Evolutionary conservation across 2,797 vertebrate species (phyloP).

Genomic region (Trichosurus vulpecula): DNA sequence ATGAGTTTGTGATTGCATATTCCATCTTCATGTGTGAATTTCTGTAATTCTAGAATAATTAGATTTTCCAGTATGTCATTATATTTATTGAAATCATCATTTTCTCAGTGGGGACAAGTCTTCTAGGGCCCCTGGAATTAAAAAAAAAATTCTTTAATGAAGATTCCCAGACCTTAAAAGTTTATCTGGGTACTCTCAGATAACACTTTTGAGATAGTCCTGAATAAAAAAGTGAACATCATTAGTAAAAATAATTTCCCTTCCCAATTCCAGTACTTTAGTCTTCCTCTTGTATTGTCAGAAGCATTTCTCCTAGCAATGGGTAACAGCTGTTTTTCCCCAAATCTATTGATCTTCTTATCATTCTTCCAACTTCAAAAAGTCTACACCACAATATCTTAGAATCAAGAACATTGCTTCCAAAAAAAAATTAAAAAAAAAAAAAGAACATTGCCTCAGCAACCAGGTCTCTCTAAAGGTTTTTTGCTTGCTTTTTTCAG

Average conservation of each 20-base stretch:
- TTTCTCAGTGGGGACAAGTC: neutral
- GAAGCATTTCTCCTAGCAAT: neutral
- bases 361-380: neutral
- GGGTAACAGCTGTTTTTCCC: neutral
- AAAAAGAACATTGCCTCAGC: neutral
- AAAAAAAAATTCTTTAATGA: neutral
- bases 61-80: neutral
- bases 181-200: neutral
- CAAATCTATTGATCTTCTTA: neutral
- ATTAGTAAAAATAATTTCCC: neutral
- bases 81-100: neutral
- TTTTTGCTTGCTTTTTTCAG: neutral
- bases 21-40: neutral
- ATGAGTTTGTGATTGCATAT: neutral
- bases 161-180: neutral
- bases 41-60: neutral
- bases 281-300: neutral
- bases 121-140: neutral
- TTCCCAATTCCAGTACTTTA: neutral
- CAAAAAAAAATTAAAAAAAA: too few species aligned
- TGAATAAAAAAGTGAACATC: neutral
- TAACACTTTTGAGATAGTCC: neutral
- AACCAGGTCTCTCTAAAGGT: neutral
- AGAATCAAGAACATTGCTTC: neutral
- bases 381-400: neutral